These are phyloP conservation scores for Labroides dimidiatus DNA, from an alignment of 2,797 vertebrate species.

Conservation along the genomic window DNA sequence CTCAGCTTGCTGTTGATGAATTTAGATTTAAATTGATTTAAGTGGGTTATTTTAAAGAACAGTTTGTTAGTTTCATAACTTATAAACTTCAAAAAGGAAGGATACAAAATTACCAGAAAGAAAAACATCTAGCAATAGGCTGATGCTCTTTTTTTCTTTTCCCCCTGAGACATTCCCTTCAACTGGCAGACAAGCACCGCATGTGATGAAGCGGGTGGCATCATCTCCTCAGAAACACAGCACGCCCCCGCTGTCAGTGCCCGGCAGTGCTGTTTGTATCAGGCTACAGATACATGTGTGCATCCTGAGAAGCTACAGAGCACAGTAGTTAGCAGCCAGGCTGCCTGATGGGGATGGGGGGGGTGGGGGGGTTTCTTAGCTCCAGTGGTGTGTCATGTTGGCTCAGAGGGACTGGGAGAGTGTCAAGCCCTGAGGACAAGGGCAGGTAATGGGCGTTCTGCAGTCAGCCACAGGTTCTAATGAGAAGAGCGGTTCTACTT, in stretches of 20 bases:
- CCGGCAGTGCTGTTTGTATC: slow-evolving; percentile 30
- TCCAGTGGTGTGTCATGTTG: slow-evolving; percentile 52
- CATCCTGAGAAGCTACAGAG: slow-evolving; percentile 25
- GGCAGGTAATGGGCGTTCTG: slow-evolving; percentile 75
- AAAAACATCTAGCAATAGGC: not conserved
- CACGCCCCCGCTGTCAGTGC: slow-evolving; percentile 29
- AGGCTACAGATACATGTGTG: slow-evolving; percentile 32
- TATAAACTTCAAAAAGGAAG: slow-evolving; percentile 1
- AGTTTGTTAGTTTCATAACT: not conserved
- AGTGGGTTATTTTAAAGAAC: not conserved
- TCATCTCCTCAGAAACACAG: slow-evolving; percentile 19
- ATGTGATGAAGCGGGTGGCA: slow-evolving; percentile 14
- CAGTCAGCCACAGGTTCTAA: slow-evolving; percentile 81
- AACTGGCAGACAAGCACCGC: slow-evolving; percentile 13
- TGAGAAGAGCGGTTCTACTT: slow-evolving; percentile 73
- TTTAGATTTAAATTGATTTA: slow-evolving; percentile 17
- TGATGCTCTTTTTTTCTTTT: slow-evolving; percentile 7
- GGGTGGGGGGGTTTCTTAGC: slow-evolving; percentile 53
- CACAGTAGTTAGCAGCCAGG: slow-evolving; percentile 42
- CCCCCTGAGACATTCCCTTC: not conserved
- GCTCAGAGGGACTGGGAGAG: slow-evolving; percentile 54
- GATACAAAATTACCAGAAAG: not conserved
- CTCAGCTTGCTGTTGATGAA: slow-evolving; percentile 8
- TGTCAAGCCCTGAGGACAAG: slow-evolving; percentile 74
- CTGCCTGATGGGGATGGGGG: slow-evolving; percentile 50